Evolutionary conservation across 2,888 invertebrate species (phyloP), one percentile per base, ranked within the genome.

Genomic region (Platerodrilus igneus): DNA sequence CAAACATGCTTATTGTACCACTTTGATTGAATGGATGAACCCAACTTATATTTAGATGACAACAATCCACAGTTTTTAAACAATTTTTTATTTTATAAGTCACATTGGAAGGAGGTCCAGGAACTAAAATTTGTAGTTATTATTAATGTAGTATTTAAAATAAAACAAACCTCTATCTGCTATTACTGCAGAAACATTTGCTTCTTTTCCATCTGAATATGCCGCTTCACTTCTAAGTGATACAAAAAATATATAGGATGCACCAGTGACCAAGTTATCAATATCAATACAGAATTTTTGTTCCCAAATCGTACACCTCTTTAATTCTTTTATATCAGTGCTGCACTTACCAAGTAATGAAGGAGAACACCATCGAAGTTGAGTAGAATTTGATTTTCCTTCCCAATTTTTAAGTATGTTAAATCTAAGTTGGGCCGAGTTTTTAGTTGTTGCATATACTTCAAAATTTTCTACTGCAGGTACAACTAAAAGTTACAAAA

Each of bases 1-100:
- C 56, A 41, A 67, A 67, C 8, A 48, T 38, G 4, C 53, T 58
- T 20, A 67, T 67, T 2, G 59, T 54, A 9, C 58, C 62, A 43
- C 59, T 63, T 41, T 62, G 63, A 28, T 58, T 23, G 32, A 59
- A 58, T 0, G 66, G 66, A 52, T 67, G 65, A 4, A 41, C 16
- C 66, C 66, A 67, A 23, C 52, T 58, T 18, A 66, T 46, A 39
- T 64, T 63, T 19, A 66, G 41, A 46, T 62, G 50, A 21, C 65
- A 67, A 40, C 55, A 58, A 33, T 62, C 59, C 1, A 43, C 47
- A 8, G 27, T 37, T 6, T 47, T 22, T 11, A 50, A 47, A 45
- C 64, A 64, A 23, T 60, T 54, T 3, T 58, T 55, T 8, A 62
- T 53, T 49, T 54, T 51, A 37, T 62, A 63, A 2, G 57, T 60